phyloP scores from a whole-genome alignment of 2,113 vertebrate genomes.

The Narcine bancroftii region DNA sequence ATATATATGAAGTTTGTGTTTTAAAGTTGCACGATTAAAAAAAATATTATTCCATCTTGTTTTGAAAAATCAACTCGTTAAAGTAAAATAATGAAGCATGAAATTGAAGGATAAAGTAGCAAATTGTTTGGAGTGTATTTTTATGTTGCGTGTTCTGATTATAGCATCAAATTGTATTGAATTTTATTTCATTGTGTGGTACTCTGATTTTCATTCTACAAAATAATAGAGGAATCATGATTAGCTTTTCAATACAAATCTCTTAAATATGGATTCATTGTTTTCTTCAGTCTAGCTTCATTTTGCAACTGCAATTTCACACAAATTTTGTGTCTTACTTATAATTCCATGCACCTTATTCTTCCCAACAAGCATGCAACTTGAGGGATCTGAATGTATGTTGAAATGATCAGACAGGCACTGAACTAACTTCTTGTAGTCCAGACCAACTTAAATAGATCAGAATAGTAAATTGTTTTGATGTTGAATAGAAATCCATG shows the following conservation, averaged over 20 bases:
- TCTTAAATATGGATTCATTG: background rate
- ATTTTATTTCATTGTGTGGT: background rate
- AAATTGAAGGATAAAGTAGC: background rate
- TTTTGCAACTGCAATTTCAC: conserved; percentile 22
- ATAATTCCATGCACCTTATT: conserved; percentile 14
- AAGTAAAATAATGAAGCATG: background rate
- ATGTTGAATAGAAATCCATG: background rate
- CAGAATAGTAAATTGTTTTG: conserved; percentile 1
- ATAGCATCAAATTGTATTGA: background rate
- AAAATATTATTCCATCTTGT: background rate
- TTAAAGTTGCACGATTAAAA: background rate
- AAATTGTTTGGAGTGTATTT: conserved; percentile 6
- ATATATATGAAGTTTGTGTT: background rate
- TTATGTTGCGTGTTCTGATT: background rate
- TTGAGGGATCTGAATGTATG: background rate
- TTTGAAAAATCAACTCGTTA: background rate
- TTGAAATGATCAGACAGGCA: background rate
- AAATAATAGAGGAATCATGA: background rate
- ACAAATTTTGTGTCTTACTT: conserved; percentile 3
- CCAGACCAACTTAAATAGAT: background rate
- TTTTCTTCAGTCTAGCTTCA: background rate
- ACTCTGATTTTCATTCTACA: conserved; percentile 7
- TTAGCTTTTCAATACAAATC: conserved; percentile 3
- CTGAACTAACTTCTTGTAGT: background rate
- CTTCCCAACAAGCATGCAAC: conserved; percentile 5